Evolutionary conservation across 2,797 vertebrate genomes (phyloP).

Genomic region (Melanotaenia pygmaea): DNA sequence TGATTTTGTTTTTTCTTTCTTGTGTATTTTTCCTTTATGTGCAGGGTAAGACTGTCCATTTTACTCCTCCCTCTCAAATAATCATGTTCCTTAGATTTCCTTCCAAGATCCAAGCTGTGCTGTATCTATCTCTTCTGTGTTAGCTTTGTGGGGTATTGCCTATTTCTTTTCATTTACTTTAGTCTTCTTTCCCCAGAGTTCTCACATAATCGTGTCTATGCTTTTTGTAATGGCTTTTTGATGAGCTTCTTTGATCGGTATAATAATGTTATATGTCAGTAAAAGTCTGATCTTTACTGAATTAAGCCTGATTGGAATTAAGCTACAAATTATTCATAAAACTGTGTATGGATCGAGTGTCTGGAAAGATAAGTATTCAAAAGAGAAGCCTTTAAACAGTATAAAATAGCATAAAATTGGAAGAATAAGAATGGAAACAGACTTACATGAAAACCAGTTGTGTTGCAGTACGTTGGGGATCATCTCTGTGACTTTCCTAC

Average conservation of each 20-base stretch:
- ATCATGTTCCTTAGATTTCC: slow-evolving; percentile 34
- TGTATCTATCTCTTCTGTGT: slow-evolving; percentile 37
- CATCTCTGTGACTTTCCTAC: background rate
- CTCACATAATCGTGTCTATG: background rate
- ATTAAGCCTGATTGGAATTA: slow-evolving; percentile 21
- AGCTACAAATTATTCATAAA: slow-evolving; percentile 5
- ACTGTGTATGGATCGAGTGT: slow-evolving; percentile 5
- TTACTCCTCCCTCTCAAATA: slow-evolving; percentile 21
- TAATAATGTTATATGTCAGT: slow-evolving; percentile 14
- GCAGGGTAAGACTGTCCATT: slow-evolving; percentile 27
- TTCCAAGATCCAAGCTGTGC: slow-evolving; percentile 28
- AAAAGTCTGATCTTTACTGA: slow-evolving; percentile 2
- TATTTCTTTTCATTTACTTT: background rate
- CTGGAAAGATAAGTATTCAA: background rate
- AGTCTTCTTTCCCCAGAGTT: background rate
- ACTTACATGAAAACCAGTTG: background rate
- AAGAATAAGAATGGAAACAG: background rate
- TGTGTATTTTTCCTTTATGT: slow-evolving; percentile 34
- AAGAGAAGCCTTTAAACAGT: slow-evolving; percentile 2
- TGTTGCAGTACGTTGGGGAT: background rate
- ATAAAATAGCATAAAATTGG: background rate
- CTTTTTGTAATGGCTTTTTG: slow-evolving; percentile 6
- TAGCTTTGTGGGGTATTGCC: slow-evolving; percentile 24
- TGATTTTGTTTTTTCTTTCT: slow-evolving; percentile 37
- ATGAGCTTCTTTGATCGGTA: background rate